phyloP scores from a whole-genome alignment of 2,113 vertebrate species.

The Notechis scutatus region DNA sequence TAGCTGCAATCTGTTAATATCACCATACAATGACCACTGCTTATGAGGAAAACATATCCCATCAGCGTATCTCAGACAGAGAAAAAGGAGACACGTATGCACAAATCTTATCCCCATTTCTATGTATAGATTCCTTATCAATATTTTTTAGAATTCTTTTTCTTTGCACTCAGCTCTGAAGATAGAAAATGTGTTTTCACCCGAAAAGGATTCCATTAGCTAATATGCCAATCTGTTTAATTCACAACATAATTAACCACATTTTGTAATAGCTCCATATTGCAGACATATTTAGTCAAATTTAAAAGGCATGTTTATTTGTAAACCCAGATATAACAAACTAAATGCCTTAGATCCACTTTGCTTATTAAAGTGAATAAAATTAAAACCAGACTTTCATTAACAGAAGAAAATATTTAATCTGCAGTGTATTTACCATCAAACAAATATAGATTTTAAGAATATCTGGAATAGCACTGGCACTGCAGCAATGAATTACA shows the following conservation, averaged over 20 bases:
- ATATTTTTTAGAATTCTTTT: not conserved
- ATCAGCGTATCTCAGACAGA: not conserved
- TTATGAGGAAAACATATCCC: not conserved
- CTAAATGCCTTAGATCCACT: slow-evolving; percentile 46
- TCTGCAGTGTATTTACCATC: slow-evolving; percentile 38
- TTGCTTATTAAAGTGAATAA: slow-evolving; percentile 56
- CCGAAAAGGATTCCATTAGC: slow-evolving; percentile 57
- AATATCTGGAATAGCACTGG: slow-evolving; percentile 11
- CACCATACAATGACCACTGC: not conserved
- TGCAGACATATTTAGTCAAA: slow-evolving; percentile 56
- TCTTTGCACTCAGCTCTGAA: slow-evolving; percentile 37
- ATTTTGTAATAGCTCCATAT: slow-evolving; percentile 54
- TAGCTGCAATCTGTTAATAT: not conserved
- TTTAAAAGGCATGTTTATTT: slow-evolving; percentile 59
- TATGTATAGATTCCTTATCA: not conserved
- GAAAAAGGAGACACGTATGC: not conserved
- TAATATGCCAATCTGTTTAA: slow-evolving; percentile 59
- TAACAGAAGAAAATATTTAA: slow-evolving; percentile 56
- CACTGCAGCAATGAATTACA: not conserved
- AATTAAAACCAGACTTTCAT: slow-evolving; percentile 62
- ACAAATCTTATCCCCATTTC: not conserved
- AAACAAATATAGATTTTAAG: slow-evolving; percentile 34
- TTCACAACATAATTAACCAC: slow-evolving; percentile 63
- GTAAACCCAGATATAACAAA: slow-evolving; percentile 56
- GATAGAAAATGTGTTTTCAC: slow-evolving; percentile 55